Evolutionary conservation across 2,113 vertebrate genomes (phyloP).

Genomic region (Nothobranchius furzeri): DNA sequence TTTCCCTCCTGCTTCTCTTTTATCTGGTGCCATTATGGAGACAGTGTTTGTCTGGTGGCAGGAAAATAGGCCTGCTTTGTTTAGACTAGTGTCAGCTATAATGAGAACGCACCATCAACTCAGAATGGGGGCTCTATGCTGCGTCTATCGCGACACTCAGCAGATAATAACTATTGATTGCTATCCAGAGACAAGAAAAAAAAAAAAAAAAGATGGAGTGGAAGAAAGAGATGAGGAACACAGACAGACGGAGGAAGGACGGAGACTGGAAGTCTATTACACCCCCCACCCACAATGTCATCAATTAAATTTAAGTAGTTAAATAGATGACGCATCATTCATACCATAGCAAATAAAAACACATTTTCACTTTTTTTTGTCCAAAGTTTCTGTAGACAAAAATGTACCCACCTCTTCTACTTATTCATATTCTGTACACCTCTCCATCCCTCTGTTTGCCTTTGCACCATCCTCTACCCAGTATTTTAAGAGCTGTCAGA

Average conservation of each 20-base stretch:
- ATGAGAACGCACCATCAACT: conserved; percentile 82
- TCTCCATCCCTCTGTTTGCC: conserved; percentile 26
- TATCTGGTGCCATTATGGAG: conserved; percentile 76
- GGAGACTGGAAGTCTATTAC: conserved; percentile 15
- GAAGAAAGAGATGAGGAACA: conserved; percentile 55
- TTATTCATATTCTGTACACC: conserved; percentile 27
- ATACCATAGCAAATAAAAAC: conserved; percentile 21
- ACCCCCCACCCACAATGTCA: not conserved
- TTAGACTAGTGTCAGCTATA: conserved; percentile 80
- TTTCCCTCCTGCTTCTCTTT: conserved; percentile 73
- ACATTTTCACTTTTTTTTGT: conserved; percentile 18
- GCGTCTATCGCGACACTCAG: conserved; percentile 68
- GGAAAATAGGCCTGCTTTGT: conserved; percentile 77
- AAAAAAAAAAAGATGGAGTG: conserved; percentile 18
- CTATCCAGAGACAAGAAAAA: conserved; percentile 64
- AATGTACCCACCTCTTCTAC: conserved; percentile 9
- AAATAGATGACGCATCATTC: conserved; percentile 26
- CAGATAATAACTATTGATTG: conserved; percentile 82
- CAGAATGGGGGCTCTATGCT: conserved; percentile 64
- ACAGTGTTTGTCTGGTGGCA: conserved; percentile 75
- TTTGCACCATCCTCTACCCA: conserved; percentile 36
- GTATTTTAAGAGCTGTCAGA: conserved; percentile 51
- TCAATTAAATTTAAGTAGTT: conserved; percentile 40
- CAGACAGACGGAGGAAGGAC: conserved; percentile 31
- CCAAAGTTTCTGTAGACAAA: conserved; percentile 18